Percentiles rank a stretch among this genome's conserved stretches.
Evolutionary conservation across 2,888 invertebrate species (phyloP).

Genomic region (Trichogramma dendrolimi): DNA sequence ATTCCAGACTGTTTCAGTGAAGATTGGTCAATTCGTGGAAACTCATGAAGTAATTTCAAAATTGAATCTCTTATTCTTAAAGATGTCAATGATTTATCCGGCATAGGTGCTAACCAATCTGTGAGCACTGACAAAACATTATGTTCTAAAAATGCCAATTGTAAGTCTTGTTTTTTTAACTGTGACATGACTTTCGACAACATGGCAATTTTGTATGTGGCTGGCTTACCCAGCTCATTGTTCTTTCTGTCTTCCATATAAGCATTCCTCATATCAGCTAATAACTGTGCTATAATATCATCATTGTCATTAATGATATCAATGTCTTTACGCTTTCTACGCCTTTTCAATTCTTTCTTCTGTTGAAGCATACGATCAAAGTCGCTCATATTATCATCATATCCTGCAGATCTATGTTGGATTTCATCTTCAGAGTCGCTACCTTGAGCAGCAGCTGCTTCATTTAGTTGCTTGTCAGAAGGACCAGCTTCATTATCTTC

Average conservation of each 20-base stretch:
- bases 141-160: slow-evolving; percentile 93
- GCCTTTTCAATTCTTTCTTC: slow-evolving; percentile 79
- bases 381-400: slow-evolving; percentile 70
- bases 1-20: slow-evolving; percentile 93
- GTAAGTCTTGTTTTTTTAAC: slow-evolving; percentile 90
- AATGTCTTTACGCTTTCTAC: slow-evolving; percentile 81
- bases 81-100: slow-evolving; percentile 93
- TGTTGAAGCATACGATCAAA: slow-evolving; percentile 89
- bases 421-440: slow-evolving; percentile 57
- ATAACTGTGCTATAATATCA: slow-evolving; percentile 88
- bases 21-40: slow-evolving; percentile 83
- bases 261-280: slow-evolving; percentile 86
- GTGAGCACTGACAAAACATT: slow-evolving; percentile 86
- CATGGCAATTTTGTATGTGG: slow-evolving; percentile 89
- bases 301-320: slow-evolving; percentile 98
- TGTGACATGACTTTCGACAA: slow-evolving; percentile 84
- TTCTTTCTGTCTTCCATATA: slow-evolving; percentile 90
- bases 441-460: slow-evolving; percentile 29
- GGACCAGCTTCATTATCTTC: slow-evolving; percentile 46
- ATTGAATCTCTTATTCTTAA: slow-evolving; percentile 86
- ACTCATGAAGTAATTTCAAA: slow-evolving; percentile 76
- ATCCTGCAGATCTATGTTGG: too few relatives aligned
- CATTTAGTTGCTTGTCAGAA: slow-evolving; percentile 57
- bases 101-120: slow-evolving; percentile 98
- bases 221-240: slow-evolving; percentile 79